phyloP scores from a whole-genome alignment of 2,797 vertebrate genomes.

The Valencia hispanica region DNA sequence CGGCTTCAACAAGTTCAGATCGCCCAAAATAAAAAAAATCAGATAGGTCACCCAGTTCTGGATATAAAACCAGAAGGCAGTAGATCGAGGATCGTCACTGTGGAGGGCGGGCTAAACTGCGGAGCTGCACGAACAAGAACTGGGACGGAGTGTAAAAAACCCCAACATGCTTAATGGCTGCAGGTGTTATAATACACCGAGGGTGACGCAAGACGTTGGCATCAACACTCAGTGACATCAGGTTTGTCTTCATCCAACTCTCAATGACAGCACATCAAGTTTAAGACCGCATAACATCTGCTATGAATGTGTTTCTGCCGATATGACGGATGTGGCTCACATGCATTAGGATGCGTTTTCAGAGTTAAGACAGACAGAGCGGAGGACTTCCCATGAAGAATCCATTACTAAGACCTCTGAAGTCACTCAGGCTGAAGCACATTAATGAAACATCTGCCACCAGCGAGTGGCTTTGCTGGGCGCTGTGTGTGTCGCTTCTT shows the following conservation, averaged over 20 bases:
- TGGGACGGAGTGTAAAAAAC: constrained; percentile 8
- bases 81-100: constrained; percentile 49
- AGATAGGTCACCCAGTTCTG: constrained; percentile 80
- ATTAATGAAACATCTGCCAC: constrained; percentile 69
- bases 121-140: constrained; percentile 33
- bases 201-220: not conserved
- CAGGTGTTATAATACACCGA: constrained; percentile 16
- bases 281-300: not conserved
- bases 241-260: not conserved
- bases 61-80: constrained; percentile 57
- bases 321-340: constrained; percentile 11
- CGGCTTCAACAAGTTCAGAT: constrained; percentile 67
- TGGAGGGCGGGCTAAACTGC: constrained; percentile 26
- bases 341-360: constrained; percentile 15
- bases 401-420: constrained; percentile 53
- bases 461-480: constrained; percentile 56
- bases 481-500: constrained; percentile 61
- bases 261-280: not conserved
- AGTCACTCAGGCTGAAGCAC: constrained; percentile 42
- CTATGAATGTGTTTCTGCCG: not conserved
- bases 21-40: constrained; percentile 73
- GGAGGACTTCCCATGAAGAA: constrained; percentile 39
- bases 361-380: constrained; percentile 5
- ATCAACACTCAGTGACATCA: constrained; percentile 3
- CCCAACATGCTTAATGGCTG: constrained; percentile 12